Evolutionary conservation across 2,797 vertebrate genomes (phyloP).

Genomic region (Sebastes oblongus): DNA sequence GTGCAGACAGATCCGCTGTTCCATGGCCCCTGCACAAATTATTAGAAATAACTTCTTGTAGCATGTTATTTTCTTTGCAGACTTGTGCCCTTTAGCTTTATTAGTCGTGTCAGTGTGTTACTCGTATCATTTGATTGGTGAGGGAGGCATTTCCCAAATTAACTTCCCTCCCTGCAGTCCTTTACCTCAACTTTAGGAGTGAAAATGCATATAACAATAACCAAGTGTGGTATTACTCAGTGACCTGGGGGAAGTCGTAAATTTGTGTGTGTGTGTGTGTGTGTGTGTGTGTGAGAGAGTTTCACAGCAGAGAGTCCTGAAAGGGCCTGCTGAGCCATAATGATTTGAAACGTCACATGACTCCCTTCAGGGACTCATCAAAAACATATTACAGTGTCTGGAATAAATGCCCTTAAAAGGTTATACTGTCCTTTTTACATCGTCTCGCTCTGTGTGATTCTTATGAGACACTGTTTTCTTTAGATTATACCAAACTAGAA

Average conservation of each 20-base stretch:
- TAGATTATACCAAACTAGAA: background rate
- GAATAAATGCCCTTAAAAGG: background rate
- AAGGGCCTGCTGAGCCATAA: conserved; percentile 32
- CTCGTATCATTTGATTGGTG: background rate
- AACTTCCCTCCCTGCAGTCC: background rate
- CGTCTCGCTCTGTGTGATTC: background rate
- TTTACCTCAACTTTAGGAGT: background rate
- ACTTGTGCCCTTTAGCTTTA: background rate
- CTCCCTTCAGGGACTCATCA: conserved; percentile 9
- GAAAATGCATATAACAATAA: background rate
- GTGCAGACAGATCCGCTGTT: background rate
- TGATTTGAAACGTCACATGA: conserved; percentile 14
- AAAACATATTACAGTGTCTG: background rate
- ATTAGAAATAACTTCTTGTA: background rate
- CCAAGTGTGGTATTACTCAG: background rate
- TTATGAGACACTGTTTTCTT: background rate
- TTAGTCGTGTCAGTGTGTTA: background rate
- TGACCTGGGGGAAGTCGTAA: background rate
- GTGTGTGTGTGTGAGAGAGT: background rate
- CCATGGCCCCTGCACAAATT: background rate
- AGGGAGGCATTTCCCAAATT: conserved; percentile 7
- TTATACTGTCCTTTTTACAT: background rate
- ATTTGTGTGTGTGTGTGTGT: background rate
- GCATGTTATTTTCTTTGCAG: background rate
- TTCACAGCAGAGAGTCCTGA: conserved; percentile 11